Base-by-base conservation (phyloP, 2,888 invertebrate genomes). In the Tanypteryx hageni region DNA sequence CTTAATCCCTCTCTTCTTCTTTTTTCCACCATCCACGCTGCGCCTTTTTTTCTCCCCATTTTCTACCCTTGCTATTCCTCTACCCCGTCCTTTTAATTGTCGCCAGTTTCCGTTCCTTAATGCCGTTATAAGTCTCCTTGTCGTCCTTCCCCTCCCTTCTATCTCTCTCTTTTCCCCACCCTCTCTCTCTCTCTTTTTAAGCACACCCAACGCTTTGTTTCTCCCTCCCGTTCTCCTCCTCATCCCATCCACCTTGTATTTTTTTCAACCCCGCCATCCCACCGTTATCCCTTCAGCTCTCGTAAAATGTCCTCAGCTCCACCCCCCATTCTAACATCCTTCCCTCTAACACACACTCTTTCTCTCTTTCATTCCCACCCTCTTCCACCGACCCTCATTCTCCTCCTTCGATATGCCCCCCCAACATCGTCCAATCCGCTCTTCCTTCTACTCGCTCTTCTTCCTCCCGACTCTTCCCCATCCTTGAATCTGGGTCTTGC, bases 401-500 rank as follows among this genome's bases (percentile, higher is more conserved):
- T 61, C 64, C 22, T 16, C 89, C 58, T 83, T 83, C 83, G 59
- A 59, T 58, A 58, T 44, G 59, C 64, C n/a, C 27, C n/a, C 81
- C 83, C 68, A 64, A 92, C 85, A 14, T 14, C 10, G 44, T 85
- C 76, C 84, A 31, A 59, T n/a, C 56, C 57, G 18, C 68, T 16
- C 68, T n/a, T n/a, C 18, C 82, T 56, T 68, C 58, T 68, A 0
- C 8, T 22, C 64, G 92, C 92, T 93, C 93, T 93, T 93, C 93
- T 93, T 93, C 93, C 93, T 93, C 93, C 93, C 93, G 93, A 27
- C 22, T 76, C 93, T 93, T 93, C 92, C 93, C 92, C 93, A 93
- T 93, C 27, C 27, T 61, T 44, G 44, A 44, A 44, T 44, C 44
- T 44, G 44, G 44, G 44, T 44, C 44, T 44, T 5, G 44, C 44